Evolutionary conservation across 2,797 vertebrate genomes (phyloP).

Genomic region (Hoplostethus mediterraneus): DNA sequence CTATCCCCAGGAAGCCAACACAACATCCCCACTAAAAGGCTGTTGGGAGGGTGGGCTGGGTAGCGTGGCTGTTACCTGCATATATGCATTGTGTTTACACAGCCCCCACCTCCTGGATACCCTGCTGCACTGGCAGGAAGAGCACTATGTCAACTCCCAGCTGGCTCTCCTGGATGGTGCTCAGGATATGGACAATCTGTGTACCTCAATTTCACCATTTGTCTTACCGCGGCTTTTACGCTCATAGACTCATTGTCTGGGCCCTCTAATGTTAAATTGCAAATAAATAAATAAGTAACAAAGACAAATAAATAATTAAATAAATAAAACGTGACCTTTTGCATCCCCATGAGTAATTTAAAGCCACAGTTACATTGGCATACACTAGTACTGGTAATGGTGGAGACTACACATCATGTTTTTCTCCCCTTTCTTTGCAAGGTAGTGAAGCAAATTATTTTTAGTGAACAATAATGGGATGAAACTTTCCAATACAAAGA

Average conservation of each 20-base stretch:
- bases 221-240: slow-evolving; percentile 87
- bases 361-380: neutral
- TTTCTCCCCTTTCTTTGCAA: neutral
- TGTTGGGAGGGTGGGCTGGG: slow-evolving; percentile 70
- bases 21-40: slow-evolving; percentile 81
- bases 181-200: slow-evolving; percentile 84
- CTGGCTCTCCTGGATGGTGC: slow-evolving; percentile 73
- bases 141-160: slow-evolving; percentile 69
- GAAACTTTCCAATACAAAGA: too few relatives aligned
- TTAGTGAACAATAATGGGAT: too few relatives aligned
- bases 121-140: slow-evolving; percentile 70
- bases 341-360: neutral
- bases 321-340: neutral
- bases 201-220: slow-evolving; percentile 83
- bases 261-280: slow-evolving; percentile 82
- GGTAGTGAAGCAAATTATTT: too few relatives aligned
- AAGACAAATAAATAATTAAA: slow-evolving; percentile 11
- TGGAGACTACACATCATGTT: neutral
- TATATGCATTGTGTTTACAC: slow-evolving; percentile 72
- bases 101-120: slow-evolving; percentile 68
- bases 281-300: slow-evolving; percentile 35
- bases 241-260: slow-evolving; percentile 82
- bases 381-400: slow-evolving; percentile 4
- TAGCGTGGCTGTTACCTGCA: slow-evolving; percentile 78
- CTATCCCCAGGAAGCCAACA: slow-evolving; percentile 74